phyloP scores from a whole-genome alignment of 2,888 invertebrate species.

The Agriopis aurantiaria region DNA sequence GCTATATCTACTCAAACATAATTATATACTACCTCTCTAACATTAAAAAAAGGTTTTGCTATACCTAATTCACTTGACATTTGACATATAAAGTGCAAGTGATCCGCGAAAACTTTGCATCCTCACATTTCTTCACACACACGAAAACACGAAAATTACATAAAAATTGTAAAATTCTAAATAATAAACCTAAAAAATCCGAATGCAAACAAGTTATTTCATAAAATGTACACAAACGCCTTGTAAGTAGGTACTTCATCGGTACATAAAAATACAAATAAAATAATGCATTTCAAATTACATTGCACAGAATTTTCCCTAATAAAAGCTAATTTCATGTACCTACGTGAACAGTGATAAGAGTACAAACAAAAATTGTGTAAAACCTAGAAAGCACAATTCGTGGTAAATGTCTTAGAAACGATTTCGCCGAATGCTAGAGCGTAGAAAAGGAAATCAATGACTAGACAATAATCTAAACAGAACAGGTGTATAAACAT shows the following conservation, averaged over 20 bases:
- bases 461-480: background rate
- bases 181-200: background rate
- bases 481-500: background rate
- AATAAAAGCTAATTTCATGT: no score
- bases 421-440: background rate
- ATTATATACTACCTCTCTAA: no score
- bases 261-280: background rate
- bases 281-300: background rate
- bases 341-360: no score
- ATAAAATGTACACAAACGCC: background rate
- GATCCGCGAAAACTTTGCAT: background rate
- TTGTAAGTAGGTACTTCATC: background rate
- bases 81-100: background rate
- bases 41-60: no score
- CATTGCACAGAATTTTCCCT: background rate
- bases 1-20: background rate
- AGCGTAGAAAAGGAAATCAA: background rate
- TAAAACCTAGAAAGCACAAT: no score
- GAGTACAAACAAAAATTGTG: no score
- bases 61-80: background rate
- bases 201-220: background rate
- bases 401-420: no score
- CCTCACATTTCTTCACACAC: background rate
- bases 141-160: background rate
- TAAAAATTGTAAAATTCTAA: constrained; percentile 1